Evolutionary conservation across 2,113 vertebrate genomes (phyloP).

Genomic region (Tiliqua scincoides): DNA sequence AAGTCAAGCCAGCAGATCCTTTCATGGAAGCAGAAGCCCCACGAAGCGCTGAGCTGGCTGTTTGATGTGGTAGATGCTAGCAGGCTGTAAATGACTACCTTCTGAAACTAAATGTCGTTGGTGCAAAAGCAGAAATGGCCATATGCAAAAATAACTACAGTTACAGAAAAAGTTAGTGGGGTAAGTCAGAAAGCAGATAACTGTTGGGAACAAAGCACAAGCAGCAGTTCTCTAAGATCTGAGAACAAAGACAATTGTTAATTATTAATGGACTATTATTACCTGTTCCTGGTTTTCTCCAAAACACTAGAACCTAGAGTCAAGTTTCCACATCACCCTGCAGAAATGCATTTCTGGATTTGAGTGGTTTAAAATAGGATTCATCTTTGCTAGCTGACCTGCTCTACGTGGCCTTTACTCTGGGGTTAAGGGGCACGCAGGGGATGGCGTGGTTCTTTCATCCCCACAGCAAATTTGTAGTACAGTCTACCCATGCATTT

Average conservation of each 20-base stretch:
- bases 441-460: background rate
- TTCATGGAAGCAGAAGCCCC: constrained; percentile 5
- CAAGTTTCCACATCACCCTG: background rate
- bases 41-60: constrained; percentile 23
- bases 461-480: background rate
- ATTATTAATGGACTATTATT: no score
- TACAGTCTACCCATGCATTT: background rate
- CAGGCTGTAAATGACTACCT: background rate
- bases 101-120: background rate
- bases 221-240: background rate
- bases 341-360: background rate
- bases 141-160: background rate
- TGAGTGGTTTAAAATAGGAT: background rate
- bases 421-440: background rate
- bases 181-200: background rate
- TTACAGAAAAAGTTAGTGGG: background rate
- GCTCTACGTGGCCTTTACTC: background rate
- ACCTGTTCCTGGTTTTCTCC: background rate
- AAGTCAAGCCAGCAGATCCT: constrained; percentile 24
- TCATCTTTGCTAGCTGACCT: background rate
- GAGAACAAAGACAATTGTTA: background rate
- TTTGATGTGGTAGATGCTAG: background rate
- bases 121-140: background rate
- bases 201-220: background rate
- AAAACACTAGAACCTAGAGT: background rate